Conservation (phyloP, 2,888 invertebrate genomes). For the Chorisops tibialis region DNA sequence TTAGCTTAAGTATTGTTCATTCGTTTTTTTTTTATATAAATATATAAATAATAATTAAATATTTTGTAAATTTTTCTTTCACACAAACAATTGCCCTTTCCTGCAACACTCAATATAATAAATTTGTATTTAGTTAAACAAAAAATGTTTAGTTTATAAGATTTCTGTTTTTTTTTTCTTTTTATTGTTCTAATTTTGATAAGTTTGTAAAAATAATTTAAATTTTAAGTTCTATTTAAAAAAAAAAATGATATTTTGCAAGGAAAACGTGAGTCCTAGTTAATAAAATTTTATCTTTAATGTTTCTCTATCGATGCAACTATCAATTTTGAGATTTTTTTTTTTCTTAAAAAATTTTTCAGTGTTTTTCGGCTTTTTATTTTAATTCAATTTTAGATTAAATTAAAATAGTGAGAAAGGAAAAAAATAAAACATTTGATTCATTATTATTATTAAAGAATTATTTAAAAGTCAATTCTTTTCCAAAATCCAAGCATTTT, state of each 20-base stretch:
- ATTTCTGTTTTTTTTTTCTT: no score
- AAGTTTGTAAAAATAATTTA: constrained; percentile 12
- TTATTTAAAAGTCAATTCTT: no score
- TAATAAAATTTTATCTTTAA: neutral
- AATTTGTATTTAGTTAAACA: no score
- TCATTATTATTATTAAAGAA: neutral
- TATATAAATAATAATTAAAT: neutral
- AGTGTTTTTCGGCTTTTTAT: neutral
- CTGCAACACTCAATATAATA: no score
- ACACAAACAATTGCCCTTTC: no score
- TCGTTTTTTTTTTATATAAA: constrained; percentile 5
- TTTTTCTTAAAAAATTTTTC: neutral
- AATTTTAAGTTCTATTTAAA: constrained; percentile 12
- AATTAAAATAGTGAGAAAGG: neutral
- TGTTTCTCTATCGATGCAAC: neutral
- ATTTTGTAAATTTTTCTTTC: no score
- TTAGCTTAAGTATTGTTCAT: constrained; percentile 11
- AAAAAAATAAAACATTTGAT: neutral
- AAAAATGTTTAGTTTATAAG: no score
- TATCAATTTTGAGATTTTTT: neutral
- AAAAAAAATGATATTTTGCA: neutral
- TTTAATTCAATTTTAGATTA: neutral
- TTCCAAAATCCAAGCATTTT: neutral
- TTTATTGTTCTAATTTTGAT: constrained; percentile 8
- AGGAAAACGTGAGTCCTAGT: constrained; percentile 3